phyloP scores from a whole-genome alignment of 2,113 vertebrate species.

The Chinchilla lanigera region DNA sequence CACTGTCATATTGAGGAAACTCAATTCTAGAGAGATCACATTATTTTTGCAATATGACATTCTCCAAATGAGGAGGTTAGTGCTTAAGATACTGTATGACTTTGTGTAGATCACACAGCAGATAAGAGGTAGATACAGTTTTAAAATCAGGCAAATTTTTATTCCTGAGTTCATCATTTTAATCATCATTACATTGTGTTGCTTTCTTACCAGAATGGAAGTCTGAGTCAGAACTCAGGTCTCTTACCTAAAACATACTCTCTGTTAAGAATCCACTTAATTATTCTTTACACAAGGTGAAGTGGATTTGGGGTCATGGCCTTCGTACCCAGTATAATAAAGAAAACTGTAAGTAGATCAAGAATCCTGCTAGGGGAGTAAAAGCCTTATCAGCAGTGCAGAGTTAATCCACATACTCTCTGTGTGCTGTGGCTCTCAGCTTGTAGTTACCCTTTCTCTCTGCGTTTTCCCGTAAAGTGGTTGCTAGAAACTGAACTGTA shows the following conservation, averaged over 20 bases:
- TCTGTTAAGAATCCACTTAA: background rate
- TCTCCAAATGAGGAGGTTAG: background rate
- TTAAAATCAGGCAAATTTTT: background rate
- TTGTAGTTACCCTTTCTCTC: background rate
- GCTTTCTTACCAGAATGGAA: background rate
- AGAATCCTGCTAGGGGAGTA: background rate
- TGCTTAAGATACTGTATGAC: background rate
- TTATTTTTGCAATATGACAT: background rate
- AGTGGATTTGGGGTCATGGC: background rate
- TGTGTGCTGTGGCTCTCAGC: too few species aligned
- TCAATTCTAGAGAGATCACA: background rate
- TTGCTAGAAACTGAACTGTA: background rate
- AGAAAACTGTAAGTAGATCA: background rate
- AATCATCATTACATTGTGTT: background rate
- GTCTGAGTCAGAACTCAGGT: background rate
- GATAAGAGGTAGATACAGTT: background rate
- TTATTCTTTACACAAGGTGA: background rate
- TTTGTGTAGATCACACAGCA: background rate
- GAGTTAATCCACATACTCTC: background rate
- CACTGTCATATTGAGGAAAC: background rate
- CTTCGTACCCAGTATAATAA: background rate
- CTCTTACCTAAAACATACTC: background rate
- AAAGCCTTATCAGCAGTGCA: fast-evolving
- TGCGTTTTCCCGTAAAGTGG: background rate
- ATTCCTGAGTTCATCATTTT: background rate